Conservation (phyloP, 2,888 invertebrate genomes). For the Cataglyphis rosenhaueri region DNA sequence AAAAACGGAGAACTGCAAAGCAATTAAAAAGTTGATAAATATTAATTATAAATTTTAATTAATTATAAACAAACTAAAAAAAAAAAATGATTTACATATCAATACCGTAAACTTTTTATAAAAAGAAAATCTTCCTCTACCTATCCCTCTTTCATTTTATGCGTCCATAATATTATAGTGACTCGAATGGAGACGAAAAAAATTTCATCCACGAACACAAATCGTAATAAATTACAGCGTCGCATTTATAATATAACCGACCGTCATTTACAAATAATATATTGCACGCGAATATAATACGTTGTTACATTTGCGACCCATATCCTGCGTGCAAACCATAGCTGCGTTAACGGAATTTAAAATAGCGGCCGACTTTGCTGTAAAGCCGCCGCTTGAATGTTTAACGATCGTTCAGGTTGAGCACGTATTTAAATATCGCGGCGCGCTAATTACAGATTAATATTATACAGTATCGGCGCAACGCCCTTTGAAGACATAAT, state of each 20-base stretch:
- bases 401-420: slow-evolving; percentile 47
- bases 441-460: slow-evolving; percentile 63
- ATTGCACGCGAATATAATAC: slow-evolving; percentile 25
- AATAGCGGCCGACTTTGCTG: slow-evolving; percentile 49
- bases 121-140: neutral
- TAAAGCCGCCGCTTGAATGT: slow-evolving; percentile 57
- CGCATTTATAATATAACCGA: slow-evolving; percentile 22
- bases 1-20: neutral
- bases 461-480: slow-evolving; percentile 58
- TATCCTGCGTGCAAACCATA: slow-evolving; percentile 35
- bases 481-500: slow-evolving; percentile 65
- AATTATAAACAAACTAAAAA: neutral
- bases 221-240: slow-evolving; percentile 12
- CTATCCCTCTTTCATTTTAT: neutral
- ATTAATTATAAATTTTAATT: neutral
- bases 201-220: neutral
- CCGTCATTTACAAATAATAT: slow-evolving; percentile 41
- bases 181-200: neutral
- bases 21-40: neutral
- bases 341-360: slow-evolving; percentile 53
- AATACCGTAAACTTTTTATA: neutral
- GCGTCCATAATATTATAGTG: neutral
- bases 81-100: neutral
- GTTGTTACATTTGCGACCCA: slow-evolving; percentile 42
- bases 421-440: slow-evolving; percentile 66